Percentiles rank a stretch among this genome's conserved stretches.
These are phyloP conservation scores for Hirundo rustica DNA, from an alignment of 2,797 vertebrate genomes.

Conservation along the genomic window DNA sequence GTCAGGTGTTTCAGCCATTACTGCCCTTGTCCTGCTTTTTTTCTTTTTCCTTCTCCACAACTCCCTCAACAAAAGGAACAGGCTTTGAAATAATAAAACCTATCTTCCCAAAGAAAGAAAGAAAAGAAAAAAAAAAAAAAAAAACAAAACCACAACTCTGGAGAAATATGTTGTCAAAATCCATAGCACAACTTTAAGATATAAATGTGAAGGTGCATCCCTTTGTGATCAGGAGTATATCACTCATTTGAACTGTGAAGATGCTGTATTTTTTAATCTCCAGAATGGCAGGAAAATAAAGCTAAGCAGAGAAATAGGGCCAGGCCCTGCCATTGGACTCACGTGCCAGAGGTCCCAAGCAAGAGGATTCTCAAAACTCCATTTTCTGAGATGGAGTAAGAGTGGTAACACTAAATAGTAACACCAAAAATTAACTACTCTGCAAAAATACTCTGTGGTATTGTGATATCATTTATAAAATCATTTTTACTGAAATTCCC, in stretches of 20 bases:
- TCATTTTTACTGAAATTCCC: background rate
- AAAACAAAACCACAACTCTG: background rate
- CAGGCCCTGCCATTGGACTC: background rate
- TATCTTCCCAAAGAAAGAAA: background rate
- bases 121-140: background rate
- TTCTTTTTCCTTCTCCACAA: background rate
- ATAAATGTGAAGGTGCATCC: background rate
- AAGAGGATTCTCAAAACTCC: background rate
- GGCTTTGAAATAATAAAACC: constrained; percentile 5
- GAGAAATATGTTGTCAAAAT: background rate
- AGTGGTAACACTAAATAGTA: background rate
- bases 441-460: background rate
- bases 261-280: background rate
- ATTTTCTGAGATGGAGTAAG: background rate
- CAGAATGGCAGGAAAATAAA: background rate
- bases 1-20: background rate
- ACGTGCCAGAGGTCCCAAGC: background rate
- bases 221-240: background rate
- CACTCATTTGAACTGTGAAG: background rate
- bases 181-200: background rate
- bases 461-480: background rate
- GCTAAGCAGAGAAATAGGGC: background rate
- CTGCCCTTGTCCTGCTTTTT: background rate
- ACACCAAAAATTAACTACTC: background rate
- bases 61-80: background rate